Evolutionary conservation across 2,797 vertebrate genomes (phyloP).

Genomic region (Morus bassanus): DNA sequence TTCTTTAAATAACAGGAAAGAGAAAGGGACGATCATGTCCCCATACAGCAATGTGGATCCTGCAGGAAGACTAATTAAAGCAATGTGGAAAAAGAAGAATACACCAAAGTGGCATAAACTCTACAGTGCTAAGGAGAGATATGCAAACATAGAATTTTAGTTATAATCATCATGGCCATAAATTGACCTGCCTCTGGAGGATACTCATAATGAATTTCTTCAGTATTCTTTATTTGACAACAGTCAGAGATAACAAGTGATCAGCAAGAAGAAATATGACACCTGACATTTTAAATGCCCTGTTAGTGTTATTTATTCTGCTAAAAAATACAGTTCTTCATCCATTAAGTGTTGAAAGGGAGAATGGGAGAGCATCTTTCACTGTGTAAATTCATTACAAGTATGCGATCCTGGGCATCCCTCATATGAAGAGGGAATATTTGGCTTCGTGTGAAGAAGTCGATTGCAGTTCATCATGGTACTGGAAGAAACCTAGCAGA

Average conservation of each 20-base stretch:
- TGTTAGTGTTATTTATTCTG: conserved; percentile 26
- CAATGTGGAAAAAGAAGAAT: neutral
- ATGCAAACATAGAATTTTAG: neutral
- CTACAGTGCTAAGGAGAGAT: neutral
- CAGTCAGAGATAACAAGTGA: conserved; percentile 6
- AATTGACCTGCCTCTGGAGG: neutral
- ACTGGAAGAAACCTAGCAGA: neutral
- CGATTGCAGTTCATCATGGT: neutral
- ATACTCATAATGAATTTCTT: neutral
- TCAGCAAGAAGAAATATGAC: conserved; percentile 2
- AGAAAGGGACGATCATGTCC: neutral
- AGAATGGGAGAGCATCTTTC: neutral
- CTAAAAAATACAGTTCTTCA: conserved; percentile 3
- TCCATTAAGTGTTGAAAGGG: neutral
- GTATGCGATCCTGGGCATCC: neutral
- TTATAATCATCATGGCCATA: neutral
- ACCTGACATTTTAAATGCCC: conserved; percentile 2
- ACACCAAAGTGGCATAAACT: neutral
- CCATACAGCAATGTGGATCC: neutral
- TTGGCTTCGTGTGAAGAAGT: neutral
- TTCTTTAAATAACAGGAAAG: neutral
- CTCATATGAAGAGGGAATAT: neutral
- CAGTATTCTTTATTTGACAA: conserved; percentile 17
- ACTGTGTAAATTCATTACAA: neutral
- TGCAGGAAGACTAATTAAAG: neutral